Base-by-base conservation (phyloP, 2,797 vertebrate genomes). In the Acipenser oxyrinchus region DNA sequence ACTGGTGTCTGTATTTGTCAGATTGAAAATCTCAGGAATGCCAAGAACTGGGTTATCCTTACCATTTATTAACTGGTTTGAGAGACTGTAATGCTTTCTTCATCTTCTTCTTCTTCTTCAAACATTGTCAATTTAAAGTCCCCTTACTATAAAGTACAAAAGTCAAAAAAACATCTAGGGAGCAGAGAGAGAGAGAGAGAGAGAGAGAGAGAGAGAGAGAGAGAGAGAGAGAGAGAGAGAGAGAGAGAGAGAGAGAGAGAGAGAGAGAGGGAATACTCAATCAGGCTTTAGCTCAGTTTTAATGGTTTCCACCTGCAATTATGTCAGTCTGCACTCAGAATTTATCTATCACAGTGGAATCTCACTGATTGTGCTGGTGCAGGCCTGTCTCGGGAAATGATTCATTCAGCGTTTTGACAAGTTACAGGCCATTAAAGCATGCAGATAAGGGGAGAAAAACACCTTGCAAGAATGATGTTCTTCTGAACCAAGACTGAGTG, bases 271-370 rank as follows among this genome's bases (percentile, higher is more conserved):
- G 49, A 49, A 58, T 49, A 62, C 71, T 72, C 69, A 61, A 73
- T 65, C 37, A 62, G 72, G 83, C 78, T 10, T 23, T 7, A 7
- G 49, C 15, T 76, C 75, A 68, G 78, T 75, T 78, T 66, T 85
- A 85, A 87, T 83, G 73, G 81, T 76, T 78, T 84, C 83, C 84
- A 86, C 81, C 85, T 86, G 85, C 57, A 65, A 77, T 80, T 76
- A 74, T 76, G 75, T 70, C 72, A 68, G 65, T 69, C 63, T 65
- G 65, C 62, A 68, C 60, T 75, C 60, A 12, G 68, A 68, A 69
- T 75, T 79, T 71, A 88, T 89, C 80, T 74, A 87, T 89, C 85
- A 86, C 68, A 75, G 71, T 72, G 65, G 62, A 68, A 58, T 77
- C 69, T 65, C 74, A 68, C 68, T 55, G 64, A 66, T 58, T 65